Evolutionary conservation across 2,888 invertebrate species (phyloP).

Genomic region (Tuberolachnus salignus): DNA sequence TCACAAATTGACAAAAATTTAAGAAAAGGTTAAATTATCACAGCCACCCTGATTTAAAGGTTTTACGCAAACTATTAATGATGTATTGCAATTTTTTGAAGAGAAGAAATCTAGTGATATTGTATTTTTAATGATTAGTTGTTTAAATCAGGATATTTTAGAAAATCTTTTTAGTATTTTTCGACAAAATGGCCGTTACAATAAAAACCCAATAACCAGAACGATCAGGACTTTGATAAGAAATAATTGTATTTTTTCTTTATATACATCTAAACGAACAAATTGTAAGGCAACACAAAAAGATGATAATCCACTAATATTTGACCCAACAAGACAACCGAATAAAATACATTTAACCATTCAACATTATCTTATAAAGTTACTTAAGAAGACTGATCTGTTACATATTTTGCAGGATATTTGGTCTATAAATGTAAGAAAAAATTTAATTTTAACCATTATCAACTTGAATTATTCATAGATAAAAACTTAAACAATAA

Average conservation of each 20-base stretch:
- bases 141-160: neutral
- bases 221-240: neutral
- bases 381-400: neutral
- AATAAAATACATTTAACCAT: neutral
- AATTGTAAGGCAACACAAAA: neutral
- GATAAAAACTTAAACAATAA: conserved; percentile 16
- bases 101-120: no score
- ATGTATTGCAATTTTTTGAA: no score
- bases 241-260: conserved; percentile 29
- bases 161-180: conserved; percentile 3
- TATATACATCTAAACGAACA: neutral
- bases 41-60: no score
- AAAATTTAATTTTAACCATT: conserved; percentile 1
- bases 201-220: neutral
- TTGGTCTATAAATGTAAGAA: no score
- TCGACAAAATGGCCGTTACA: neutral
- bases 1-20: no score
- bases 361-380: neutral
- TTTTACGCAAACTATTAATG: no score
- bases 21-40: no score
- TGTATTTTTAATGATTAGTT: no score
- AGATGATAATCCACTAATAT: neutral
- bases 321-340: neutral
- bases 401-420: neutral
- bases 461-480: neutral